Evolutionary conservation across 2,888 invertebrate genomes (phyloP), one percentile per base, ranked within the genome.

Genomic region (Horisme vitalbata): DNA sequence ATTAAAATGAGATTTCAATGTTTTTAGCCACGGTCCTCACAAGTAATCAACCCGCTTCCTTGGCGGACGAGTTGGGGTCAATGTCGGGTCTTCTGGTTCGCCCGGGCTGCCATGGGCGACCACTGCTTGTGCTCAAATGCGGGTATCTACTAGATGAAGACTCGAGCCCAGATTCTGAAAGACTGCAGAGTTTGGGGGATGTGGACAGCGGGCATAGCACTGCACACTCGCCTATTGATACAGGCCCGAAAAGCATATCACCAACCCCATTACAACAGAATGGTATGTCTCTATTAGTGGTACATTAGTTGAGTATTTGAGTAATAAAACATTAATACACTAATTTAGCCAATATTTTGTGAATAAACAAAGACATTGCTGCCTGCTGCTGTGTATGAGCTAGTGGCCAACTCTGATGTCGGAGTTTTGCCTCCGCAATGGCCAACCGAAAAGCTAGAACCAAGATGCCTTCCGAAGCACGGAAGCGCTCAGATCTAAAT

Each of bases 141-240:
- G 93, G 94, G 38, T 94, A 95, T 71, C 83, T 95, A 20, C 89
- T 94, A 61, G 94, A 95, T 65, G 95, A 94, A 71, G 96, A 96
- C 71, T 94, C 94, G 28, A 96, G 96, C 55, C 96, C 96, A 3
- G 96, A 96, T 69, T 96, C 96, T 13, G 96, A 96, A 68, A 91
- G 95, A 53, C 90, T 96, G 59, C 93, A 96, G 66, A 95, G 84
- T 75, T 74, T 92, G 35, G 93, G 92, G 3, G 94, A 95, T 70
- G 94, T 94, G 7, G 97, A 97, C 74, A 97, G 97, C 63, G 97
- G 97, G 1, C 96, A 97, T 73, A 97, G 97, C 61, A 97, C 97
- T 11, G 96, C 96, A 32, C 97, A 97, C 76, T 97, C 97, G 0
- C 97, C 97, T 0, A 91, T 91, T 30, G 97, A 96, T 62, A 91